Conservation (phyloP, 2,113 vertebrate species). For the Morone saxatilis region DNA sequence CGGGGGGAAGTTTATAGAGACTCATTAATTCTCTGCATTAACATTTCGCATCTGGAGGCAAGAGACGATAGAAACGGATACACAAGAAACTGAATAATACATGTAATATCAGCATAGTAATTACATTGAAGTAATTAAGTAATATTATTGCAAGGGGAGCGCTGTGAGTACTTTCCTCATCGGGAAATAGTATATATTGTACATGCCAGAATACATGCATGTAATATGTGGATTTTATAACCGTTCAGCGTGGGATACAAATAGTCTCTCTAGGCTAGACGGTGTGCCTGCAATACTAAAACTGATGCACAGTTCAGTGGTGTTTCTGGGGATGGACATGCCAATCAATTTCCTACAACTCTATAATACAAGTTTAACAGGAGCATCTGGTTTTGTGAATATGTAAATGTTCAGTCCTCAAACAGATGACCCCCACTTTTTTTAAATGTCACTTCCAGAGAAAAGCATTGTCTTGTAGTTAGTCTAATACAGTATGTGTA, state of each 20-base stretch:
- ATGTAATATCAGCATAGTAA: constrained; percentile 56
- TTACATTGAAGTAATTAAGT: constrained; percentile 52
- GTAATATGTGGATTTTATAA: constrained; percentile 4
- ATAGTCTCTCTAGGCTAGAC: neutral
- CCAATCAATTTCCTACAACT: neutral
- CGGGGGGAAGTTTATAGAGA: constrained; percentile 9
- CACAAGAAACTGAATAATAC: constrained; percentile 65
- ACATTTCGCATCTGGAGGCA: constrained; percentile 64
- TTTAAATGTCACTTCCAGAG: neutral
- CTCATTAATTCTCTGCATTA: constrained; percentile 64
- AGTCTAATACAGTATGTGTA: neutral
- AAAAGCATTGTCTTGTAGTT: neutral
- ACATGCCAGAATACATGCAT: neutral
- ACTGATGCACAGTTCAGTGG: neutral
- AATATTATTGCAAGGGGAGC: constrained; percentile 5
- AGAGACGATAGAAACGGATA: constrained; percentile 46
- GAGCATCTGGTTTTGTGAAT: neutral
- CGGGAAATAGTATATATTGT: neutral
- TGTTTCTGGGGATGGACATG: neutral
- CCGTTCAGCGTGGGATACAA: neutral
- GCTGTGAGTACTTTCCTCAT: neutral
- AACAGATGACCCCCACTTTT: neutral
- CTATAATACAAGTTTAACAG: neutral
- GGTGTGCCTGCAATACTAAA: neutral
- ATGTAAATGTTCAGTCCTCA: neutral